Evolutionary conservation across 1,140 invertebrate species (phyloP).

Genomic region (Drosophila ambigua): DNA sequence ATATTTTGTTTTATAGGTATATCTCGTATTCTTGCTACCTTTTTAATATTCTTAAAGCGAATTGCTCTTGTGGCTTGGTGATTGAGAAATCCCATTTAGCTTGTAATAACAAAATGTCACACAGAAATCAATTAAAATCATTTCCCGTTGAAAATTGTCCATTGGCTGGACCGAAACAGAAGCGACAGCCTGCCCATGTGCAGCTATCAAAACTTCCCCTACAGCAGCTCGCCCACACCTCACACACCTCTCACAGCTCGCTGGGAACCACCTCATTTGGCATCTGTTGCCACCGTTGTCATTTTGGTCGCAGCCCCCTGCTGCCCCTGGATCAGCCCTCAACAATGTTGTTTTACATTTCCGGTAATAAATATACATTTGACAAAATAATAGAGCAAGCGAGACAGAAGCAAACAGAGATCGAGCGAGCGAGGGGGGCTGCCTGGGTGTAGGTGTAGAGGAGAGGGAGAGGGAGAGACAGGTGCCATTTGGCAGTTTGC

Average conservation of each 20-base stretch:
- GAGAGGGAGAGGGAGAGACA: background rate
- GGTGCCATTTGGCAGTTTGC: slow-evolving; percentile 63
- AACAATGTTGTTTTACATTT: slow-evolving; percentile 77
- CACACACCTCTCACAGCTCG: no score
- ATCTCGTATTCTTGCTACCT: no score
- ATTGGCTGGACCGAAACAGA: slow-evolving; percentile 11
- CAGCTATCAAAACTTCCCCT: background rate
- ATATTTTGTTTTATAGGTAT: no score
- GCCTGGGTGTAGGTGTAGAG: background rate
- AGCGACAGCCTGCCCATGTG: slow-evolving; percentile 12
- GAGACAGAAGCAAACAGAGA: no score
- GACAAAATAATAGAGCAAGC: slow-evolving; percentile 66
- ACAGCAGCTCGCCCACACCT: slow-evolving; percentile 4
- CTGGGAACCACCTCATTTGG: slow-evolving; percentile 39
- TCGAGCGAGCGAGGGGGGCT: no score
- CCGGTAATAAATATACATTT: slow-evolving; percentile 80
- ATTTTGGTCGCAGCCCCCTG: slow-evolving; percentile 45
- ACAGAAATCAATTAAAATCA: slow-evolving; percentile 77
- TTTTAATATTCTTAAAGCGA: no score
- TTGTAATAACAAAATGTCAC: slow-evolving; percentile 67
- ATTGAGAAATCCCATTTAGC: slow-evolving; percentile 63
- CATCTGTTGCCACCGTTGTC: slow-evolving; percentile 70
- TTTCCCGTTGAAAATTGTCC: slow-evolving; percentile 66
- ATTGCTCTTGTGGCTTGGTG: background rate
- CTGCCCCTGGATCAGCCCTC: background rate